A percentile compares a stretch with the other conserved stretches of the same genome.
Conservation (phyloP, 2,797 vertebrate species). For the Lithobates pipiens region DNA sequence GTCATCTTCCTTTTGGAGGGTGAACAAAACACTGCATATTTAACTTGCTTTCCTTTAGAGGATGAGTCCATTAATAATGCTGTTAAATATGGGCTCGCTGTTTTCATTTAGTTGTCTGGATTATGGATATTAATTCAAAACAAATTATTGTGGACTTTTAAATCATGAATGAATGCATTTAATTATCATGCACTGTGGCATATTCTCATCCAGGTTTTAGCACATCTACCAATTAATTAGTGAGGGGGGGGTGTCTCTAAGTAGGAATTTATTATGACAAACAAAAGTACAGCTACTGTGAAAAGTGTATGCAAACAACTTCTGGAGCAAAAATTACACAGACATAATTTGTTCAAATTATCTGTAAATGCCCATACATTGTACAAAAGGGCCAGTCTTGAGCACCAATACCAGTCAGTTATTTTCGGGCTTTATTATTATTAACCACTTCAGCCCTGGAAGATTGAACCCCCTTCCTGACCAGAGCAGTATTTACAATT, state of each 20-base stretch:
- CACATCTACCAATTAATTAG: neutral
- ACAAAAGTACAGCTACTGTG: neutral
- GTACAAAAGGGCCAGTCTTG: too few species aligned
- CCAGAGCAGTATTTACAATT: too few species aligned
- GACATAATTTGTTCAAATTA: too few species aligned
- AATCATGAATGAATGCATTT: neutral
- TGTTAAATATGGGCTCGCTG: neutral
- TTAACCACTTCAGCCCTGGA: too few species aligned
- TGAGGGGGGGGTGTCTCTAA: neutral
- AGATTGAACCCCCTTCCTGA: too few species aligned
- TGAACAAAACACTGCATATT: neutral
- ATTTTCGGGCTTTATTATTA: too few species aligned
- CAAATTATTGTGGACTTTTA: conserved; percentile 8
- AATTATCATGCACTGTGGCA: neutral
- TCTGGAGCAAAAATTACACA: too few species aligned
- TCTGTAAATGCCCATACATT: too few species aligned
- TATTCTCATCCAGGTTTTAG: neutral
- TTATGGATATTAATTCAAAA: conserved; percentile 16
- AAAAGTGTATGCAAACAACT: neutral
- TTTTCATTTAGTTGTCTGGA: conserved; percentile 10
- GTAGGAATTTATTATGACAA: neutral
- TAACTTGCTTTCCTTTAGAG: neutral
- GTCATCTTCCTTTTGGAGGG: neutral
- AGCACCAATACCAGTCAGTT: too few species aligned
- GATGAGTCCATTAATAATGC: neutral